Evolutionary conservation across 1,140 invertebrate genomes (phyloP), one percentile per base, ranked within the genome.

Genomic region (Rhyzopertha dominica): DNA sequence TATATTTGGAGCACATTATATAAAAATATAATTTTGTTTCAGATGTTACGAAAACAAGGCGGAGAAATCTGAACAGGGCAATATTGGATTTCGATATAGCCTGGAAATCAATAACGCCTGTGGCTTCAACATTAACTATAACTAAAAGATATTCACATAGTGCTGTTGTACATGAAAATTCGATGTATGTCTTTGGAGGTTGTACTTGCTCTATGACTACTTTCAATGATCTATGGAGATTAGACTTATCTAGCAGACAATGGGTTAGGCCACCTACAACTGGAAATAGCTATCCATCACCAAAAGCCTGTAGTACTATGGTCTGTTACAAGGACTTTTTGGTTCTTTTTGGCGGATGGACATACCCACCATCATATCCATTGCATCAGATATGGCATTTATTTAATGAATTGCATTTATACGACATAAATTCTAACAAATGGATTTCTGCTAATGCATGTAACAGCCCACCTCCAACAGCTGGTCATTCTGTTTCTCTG

Each of bases 171-270:
- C 77, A 82, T 65, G 78, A 80, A 34, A 87, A 87, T 68, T 84
- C 78, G 2, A 89, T 97, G 89, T 97, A 90, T 67, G 80, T 97
- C 20, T 97, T 97, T 79, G 94, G 94, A 32, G 95, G 95, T 1
- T 95, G 90, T 55, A 95, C 92, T n/a, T 85, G 87, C 20, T 85
- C 88, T 24, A 85, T 84, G 56, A 97, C 95, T 13, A 92, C 94
- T 7, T 98, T 97, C 59, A 98, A 98, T 76, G 95, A 98, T 73
- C 74, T 98, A 5, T 98, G 95, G 95, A 77, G 79, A 52, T 82
- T 97, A 66, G 89, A 98, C 74, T 75, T 97, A 29, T 83, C 85
- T 5, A 83, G 78, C 30, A 74, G 90, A 61, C 75, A 81, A 53
- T 96, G 93, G 93, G 72, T 81, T 4, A 74, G 88, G 56, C 84